Conservation (phyloP, 2,888 invertebrate species). For the Limnephilus marmoratus region DNA sequence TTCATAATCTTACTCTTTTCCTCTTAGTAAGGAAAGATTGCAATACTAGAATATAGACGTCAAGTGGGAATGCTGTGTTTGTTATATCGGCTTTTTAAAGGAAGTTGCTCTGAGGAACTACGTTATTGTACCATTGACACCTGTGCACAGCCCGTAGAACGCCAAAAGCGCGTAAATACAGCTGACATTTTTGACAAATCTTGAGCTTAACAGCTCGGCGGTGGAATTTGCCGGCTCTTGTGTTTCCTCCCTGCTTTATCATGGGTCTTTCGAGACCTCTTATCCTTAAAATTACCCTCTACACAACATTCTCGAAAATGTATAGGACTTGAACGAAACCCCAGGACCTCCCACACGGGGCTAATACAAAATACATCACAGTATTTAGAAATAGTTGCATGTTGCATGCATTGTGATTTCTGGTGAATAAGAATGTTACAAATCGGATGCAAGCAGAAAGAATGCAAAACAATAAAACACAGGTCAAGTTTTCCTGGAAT, state of each 20-base stretch:
- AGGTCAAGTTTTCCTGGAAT: slow-evolving; percentile 2
- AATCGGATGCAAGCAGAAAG: not conserved
- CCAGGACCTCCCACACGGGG: too few species aligned
- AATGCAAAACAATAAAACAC: not conserved
- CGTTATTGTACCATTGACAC: too few species aligned
- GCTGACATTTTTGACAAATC: too few species aligned
- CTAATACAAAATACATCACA: not conserved
- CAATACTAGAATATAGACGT: not conserved
- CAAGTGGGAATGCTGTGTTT: not conserved
- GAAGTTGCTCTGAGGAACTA: too few species aligned
- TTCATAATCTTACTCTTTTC: too few species aligned
- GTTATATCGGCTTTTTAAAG: too few species aligned
- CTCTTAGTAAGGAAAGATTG: not conserved
- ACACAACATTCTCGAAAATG: not conserved
- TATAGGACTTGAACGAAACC: not conserved
- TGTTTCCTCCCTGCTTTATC: not conserved
- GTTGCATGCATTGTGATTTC: not conserved
- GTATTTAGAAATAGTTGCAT: not conserved
- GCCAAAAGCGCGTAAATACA: too few species aligned
- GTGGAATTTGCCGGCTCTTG: too few species aligned
- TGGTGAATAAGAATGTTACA: not conserved
- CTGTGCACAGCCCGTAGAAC: too few species aligned
- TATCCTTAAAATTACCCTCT: not conserved
- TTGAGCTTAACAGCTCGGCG: too few species aligned
- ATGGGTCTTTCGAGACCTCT: not conserved